phyloP scores from a whole-genome alignment of 2,888 invertebrate genomes.

The Andrena bucephala region DNA sequence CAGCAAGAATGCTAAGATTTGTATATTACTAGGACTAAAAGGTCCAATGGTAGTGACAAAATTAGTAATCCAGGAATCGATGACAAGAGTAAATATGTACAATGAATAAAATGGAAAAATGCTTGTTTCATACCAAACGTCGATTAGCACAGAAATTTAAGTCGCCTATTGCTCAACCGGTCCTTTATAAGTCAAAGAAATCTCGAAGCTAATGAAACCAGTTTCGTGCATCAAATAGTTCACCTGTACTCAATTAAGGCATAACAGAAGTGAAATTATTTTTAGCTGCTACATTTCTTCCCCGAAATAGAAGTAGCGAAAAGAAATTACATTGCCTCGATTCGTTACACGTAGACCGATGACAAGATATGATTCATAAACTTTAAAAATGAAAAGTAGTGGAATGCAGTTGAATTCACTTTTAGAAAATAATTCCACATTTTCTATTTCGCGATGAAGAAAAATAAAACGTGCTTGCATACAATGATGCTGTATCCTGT shows the following conservation, averaged over 20 bases:
- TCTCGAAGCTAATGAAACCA: slow-evolving; percentile 41
- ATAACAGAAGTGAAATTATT: slow-evolving; percentile 15
- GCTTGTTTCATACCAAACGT: neutral
- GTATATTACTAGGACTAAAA: no score
- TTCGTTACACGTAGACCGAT: neutral
- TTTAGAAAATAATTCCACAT: no score
- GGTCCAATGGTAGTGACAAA: no score
- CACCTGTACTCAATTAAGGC: slow-evolving; percentile 16
- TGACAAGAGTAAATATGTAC: neutral
- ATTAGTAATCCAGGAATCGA: neutral
- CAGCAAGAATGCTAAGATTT: no score
- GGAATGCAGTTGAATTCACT: neutral
- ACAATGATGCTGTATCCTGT: no score
- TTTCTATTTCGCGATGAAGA: no score
- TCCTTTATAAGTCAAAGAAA: slow-evolving; percentile 35
- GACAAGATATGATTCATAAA: neutral
- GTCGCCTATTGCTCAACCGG: slow-evolving; percentile 29
- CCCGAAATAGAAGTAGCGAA: neutral
- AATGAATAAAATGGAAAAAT: neutral
- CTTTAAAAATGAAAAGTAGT: neutral
- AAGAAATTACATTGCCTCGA: neutral
- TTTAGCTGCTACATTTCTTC: no score
- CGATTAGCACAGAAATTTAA: slow-evolving; percentile 28
- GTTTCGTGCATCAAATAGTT: slow-evolving; percentile 39
- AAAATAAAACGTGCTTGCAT: no score